These are phyloP conservation scores for Orchestes rusci DNA, from an alignment of 2,888 invertebrate species.

Conservation along the genomic window DNA sequence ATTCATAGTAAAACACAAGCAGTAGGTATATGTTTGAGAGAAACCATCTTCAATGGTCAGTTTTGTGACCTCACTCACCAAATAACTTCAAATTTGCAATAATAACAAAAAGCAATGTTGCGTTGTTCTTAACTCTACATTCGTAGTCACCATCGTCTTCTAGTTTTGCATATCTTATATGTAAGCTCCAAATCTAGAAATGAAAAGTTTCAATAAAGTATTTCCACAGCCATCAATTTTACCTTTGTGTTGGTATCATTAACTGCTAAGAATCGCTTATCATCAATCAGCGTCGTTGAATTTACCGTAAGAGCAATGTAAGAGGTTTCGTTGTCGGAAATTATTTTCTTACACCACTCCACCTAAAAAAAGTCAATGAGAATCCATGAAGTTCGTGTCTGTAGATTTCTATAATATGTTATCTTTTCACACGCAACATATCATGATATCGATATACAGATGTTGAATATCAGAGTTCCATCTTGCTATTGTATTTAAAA, in stretches of 20 bases:
- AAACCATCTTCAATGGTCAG: too few species aligned
- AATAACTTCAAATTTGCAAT: slow-evolving; percentile 57
- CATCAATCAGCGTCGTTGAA: slow-evolving; percentile 57
- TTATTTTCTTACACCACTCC: slow-evolving; percentile 61
- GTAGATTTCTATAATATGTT: too few species aligned
- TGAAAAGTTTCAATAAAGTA: background rate
- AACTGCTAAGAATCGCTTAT: slow-evolving; percentile 57
- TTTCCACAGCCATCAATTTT: slow-evolving; percentile 24
- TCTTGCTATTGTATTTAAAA: too few species aligned
- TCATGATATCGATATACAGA: too few species aligned
- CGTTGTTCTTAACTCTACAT: slow-evolving; percentile 61
- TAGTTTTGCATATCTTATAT: slow-evolving; percentile 55
- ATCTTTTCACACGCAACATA: too few species aligned
- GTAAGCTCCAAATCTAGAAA: slow-evolving; percentile 49
- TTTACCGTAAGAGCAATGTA: slow-evolving; percentile 49
- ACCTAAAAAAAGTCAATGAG: slow-evolving; percentile 53
- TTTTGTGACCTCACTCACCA: too few species aligned
- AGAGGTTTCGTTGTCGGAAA: slow-evolving; percentile 50
- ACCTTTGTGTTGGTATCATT: slow-evolving; percentile 55
- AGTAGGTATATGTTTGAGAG: too few species aligned
- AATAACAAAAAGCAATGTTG: slow-evolving; percentile 58
- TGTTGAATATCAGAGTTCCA: too few species aligned
- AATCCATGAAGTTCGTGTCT: too few species aligned
- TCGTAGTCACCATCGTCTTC: slow-evolving; percentile 61
- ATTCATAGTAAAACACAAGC: too few species aligned